phyloP scores from a whole-genome alignment of 2,797 vertebrate genomes.

The Odontamblyopus lacepedii region DNA sequence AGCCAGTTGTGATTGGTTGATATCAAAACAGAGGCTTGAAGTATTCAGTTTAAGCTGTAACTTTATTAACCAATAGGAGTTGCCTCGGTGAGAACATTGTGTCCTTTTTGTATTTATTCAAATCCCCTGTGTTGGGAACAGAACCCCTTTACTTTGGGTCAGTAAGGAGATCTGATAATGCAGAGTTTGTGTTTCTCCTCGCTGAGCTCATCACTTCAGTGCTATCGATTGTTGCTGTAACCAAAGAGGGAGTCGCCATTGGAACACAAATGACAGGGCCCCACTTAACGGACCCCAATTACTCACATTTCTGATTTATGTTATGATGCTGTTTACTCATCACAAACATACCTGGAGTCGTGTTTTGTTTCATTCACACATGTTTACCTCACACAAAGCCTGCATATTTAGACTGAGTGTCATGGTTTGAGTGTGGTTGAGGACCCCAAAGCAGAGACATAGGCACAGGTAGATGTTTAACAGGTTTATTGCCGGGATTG shows the following conservation, averaged over 20 bases:
- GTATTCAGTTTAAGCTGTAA: neutral
- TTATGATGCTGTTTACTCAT: too few relatives aligned
- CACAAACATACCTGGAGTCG: too few relatives aligned
- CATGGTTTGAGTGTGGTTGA: too few relatives aligned
- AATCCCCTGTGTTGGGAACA: slow-evolving; percentile 27
- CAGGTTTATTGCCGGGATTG: too few relatives aligned
- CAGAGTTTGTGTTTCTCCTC: slow-evolving; percentile 66
- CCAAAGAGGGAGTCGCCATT: slow-evolving; percentile 46
- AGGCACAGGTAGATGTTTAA: too few relatives aligned
- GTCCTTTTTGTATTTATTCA: slow-evolving; percentile 15
- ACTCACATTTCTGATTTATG: too few relatives aligned
- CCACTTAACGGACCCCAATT: neutral
- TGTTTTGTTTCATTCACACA: too few relatives aligned
- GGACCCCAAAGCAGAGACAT: too few relatives aligned
- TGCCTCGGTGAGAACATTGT: slow-evolving; percentile 1
- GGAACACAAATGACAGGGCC: slow-evolving; percentile 35
- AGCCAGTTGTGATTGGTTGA: neutral
- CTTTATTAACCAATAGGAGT: slow-evolving; percentile 1
- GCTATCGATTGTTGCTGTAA: slow-evolving; percentile 60
- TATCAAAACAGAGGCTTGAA: too few relatives aligned
- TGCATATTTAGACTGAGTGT: too few relatives aligned
- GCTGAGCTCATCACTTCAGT: slow-evolving; percentile 70
- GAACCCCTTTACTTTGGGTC: slow-evolving; percentile 40
- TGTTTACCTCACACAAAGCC: too few relatives aligned
- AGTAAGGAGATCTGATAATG: slow-evolving; percentile 61